Percentiles rank a stretch among this genome's conserved stretches.
Conservation (phyloP, 2,113 vertebrate species). For the Pygoscelis adeliae region DNA sequence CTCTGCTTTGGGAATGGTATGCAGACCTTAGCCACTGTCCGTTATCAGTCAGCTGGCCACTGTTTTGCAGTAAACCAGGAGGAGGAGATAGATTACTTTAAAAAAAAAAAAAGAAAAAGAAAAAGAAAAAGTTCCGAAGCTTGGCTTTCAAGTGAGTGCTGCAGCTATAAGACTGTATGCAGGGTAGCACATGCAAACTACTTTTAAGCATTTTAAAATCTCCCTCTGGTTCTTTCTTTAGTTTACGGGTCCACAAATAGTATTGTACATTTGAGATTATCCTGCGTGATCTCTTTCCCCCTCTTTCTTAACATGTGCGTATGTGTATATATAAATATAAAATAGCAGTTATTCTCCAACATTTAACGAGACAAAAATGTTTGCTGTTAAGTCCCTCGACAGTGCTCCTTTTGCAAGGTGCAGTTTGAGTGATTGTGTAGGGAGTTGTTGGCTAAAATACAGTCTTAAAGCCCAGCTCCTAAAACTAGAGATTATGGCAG, state of each 20-base stretch:
- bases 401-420: neutral
- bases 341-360: neutral
- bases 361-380: neutral
- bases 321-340: neutral
- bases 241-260: neutral
- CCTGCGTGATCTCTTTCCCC: neutral
- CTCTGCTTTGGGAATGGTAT: neutral
- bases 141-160: neutral
- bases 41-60: neutral
- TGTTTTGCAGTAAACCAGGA: slow-evolving; percentile 3
- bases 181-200: neutral
- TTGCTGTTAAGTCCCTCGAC: neutral
- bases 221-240: neutral
- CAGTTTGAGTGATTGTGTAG: neutral
- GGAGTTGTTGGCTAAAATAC: neutral
- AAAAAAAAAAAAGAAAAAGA: neutral
- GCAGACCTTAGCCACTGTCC: neutral
- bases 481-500: neutral
- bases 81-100: neutral
- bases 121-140: neutral
- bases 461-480: neutral
- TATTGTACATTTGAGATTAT: neutral
- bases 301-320: neutral
- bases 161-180: neutral
- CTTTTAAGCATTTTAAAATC: neutral